Conservation (phyloP, 1,140 invertebrate species). For the Venturia canescens region DNA sequence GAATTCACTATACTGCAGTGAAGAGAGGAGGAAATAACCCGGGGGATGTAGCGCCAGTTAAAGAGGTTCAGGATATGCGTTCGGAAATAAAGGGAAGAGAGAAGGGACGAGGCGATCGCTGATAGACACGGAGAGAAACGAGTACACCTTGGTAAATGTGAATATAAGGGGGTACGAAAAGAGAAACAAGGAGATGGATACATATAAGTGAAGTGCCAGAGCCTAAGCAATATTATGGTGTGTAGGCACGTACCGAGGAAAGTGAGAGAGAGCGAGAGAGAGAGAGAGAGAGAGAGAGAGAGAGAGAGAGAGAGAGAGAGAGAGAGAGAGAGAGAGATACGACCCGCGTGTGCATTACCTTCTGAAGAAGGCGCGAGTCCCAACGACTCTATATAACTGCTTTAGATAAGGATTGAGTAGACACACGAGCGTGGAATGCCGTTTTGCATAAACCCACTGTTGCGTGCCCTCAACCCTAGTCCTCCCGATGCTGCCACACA, state of each 20-base stretch:
- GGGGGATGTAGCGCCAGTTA: slow-evolving; percentile 11
- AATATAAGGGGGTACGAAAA: background rate
- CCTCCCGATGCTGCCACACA: slow-evolving; percentile 30
- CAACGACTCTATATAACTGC: slow-evolving; percentile 67
- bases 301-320: too few species aligned
- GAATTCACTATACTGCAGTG: too few species aligned
- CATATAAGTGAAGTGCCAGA: background rate
- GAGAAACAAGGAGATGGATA: slow-evolving; percentile 13
- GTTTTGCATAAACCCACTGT: slow-evolving; percentile 64
- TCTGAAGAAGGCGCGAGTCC: slow-evolving; percentile 67
- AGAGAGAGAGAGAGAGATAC: background rate
- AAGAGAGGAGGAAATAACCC: background rate
- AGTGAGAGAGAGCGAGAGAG: slow-evolving; percentile 20
- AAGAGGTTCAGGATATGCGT: slow-evolving; percentile 14
- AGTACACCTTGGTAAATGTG: slow-evolving; percentile 37
- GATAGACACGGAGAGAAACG: slow-evolving; percentile 44
- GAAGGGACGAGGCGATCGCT: slow-evolving; percentile 32
- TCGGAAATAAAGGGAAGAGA: background rate
- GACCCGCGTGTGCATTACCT: slow-evolving; percentile 61
- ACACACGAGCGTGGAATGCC: slow-evolving; percentile 63
- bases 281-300: too few species aligned
- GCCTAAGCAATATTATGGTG: background rate
- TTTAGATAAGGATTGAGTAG: slow-evolving; percentile 70
- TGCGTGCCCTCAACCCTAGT: slow-evolving; percentile 46
- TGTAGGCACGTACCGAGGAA: background rate